Base-by-base conservation (phyloP, 2,888 invertebrate genomes). In the Agrotis clavis region DNA sequence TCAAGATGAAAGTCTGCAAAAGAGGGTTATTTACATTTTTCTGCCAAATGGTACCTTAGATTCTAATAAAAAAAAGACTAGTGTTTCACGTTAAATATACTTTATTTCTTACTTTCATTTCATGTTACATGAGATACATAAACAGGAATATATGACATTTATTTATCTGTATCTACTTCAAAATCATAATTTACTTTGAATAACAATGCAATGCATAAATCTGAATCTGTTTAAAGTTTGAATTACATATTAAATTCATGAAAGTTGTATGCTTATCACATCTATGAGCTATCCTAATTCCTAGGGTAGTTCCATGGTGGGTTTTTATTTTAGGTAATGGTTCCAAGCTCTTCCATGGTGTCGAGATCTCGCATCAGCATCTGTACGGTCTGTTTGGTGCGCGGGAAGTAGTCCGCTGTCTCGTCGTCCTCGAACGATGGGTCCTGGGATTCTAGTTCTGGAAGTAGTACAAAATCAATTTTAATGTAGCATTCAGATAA, bases 301-400 rank as follows among this genome's bases (percentile, higher is more conserved):
- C n/a, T 48, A 77, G 51, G 25, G 45, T 14, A 79, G 18, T 70
- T 47, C 14, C 6, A 16, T 0, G 3, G 25, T 35, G 19, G 51
- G 48, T 57, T 16, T n/a, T 16, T 11, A 9, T 25, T 41, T 66
- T 92, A 95, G 16, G 95, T 97, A 45, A 97, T 94, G 62, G 97
- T 95, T 0, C 97, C 97, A 18, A 98, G 94, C 83, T 97, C 97
- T 80, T 97, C 97, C 92, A 98, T 97, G 0, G 97, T 97, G 65
- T 97, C 97, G 47, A 98, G 94, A 91, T 98, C 98, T 69, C 97
- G 96, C 85, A 98, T 94, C 71, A 98, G 93, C 97, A 98, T 97
- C 87, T 97, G 97, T 64, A 98, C 93, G 0, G 98, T 98, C 89
- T 98, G 97, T 86, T 97, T 97, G 9, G 97, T 97, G 83, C 97